Base-by-base conservation (phyloP, 2,797 vertebrate genomes). In the Nyctalus aviator region DNA sequence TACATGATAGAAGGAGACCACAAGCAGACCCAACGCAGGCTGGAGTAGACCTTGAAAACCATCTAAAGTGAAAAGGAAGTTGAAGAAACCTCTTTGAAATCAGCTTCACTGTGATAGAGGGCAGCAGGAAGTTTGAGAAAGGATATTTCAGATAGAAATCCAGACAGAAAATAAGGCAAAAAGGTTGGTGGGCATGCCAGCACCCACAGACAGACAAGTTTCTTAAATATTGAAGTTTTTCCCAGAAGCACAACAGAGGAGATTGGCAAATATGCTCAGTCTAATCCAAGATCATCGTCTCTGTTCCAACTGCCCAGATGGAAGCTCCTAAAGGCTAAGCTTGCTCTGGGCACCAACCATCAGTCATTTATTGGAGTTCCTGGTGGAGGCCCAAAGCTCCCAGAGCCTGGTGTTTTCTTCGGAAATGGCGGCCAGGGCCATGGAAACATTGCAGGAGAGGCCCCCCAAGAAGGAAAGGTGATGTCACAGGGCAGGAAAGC, bases 51-150 rank as follows among this genome's bases (percentile, higher is more conserved):
- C 37, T 78, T 69, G 57, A 92, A 85, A 32, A 73, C 50, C 30
- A 41, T 25, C 48, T 64, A 72, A 75, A 32, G 17, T 59, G 57
- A 84, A 55, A 85, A 71, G 50, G 30, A 88, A 30, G 32, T 79
- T 69, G n/a, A 59, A 32, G 41, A 77, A 82, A 78, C 14, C 3
- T 96, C 55, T 92, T 92, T 88, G 48, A 94, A 78, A 73, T 48
- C 12, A 25, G 44, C n/a, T 89, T 91, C 72, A 21, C 30, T 76
- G 15, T 46, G 69, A 35, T 4, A 35, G 76, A 78, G 46, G 57
- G n/a, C 20, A 68, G 64, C 4, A 41, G 53, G 44, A 62, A 69
- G 37, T 46, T 84, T 53, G 64, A 72, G 55, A 23, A 11, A 0
- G 12, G 77, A 73, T 76, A 27, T 66, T 79, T 64, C 68, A 59